Percentiles rank a stretch among this genome's conserved stretches.
phyloP scores from a whole-genome alignment of 2,888 invertebrate genomes.

The Mallateleia sp. region DNA sequence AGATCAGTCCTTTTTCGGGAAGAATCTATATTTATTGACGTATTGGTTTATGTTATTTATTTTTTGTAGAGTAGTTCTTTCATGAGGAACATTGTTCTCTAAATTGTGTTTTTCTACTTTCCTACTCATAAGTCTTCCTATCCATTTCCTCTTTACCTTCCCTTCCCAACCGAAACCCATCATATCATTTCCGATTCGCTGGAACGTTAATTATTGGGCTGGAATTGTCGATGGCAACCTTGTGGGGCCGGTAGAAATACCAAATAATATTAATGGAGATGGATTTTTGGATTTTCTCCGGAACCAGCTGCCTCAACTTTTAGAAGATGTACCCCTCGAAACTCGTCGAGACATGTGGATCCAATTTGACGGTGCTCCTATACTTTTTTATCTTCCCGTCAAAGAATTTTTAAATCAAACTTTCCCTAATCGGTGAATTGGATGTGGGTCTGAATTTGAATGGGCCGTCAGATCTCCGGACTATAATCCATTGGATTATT shows the following conservation, averaged over 20 bases:
- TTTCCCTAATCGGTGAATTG: constrained; percentile 23
- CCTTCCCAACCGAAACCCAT: no score
- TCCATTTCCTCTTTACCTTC: no score
- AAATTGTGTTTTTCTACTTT: no score
- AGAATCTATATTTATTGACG: no score
- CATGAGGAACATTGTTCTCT: no score
- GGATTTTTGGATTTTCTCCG: neutral
- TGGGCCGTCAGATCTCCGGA: neutral
- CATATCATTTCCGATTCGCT: no score
- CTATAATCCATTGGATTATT: constrained; percentile 9
- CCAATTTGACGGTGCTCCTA: constrained; percentile 24
- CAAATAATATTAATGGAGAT: constrained; percentile 2
- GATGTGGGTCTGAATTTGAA: neutral
- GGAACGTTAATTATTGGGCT: constrained; percentile 9
- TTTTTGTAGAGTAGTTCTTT: no score
- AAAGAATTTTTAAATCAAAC: neutral
- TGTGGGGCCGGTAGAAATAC: neutral
- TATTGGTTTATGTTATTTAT: no score
- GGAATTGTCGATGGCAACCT: neutral
- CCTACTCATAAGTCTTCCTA: no score
- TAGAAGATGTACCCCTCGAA: neutral
- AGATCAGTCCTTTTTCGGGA: no score
- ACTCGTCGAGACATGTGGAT: neutral
- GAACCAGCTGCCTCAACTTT: neutral
- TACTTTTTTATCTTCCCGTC: neutral